phyloP scores from a whole-genome alignment of 2,113 vertebrate species.

The Datnioides undecimradiatus region DNA sequence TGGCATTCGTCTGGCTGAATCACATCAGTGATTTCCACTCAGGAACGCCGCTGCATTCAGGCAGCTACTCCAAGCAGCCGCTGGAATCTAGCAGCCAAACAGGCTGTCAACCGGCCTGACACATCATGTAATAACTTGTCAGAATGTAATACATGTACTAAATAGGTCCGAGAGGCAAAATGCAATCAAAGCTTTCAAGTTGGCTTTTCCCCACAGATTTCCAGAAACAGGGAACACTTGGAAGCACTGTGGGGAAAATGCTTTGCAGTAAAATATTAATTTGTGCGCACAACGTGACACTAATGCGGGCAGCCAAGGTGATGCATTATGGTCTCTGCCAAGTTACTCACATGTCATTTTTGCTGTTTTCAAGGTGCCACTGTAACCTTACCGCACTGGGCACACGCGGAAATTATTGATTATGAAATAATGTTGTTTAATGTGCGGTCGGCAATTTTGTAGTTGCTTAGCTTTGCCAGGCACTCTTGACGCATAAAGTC shows the following conservation, averaged over 20 bases:
- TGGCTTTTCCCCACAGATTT: not conserved
- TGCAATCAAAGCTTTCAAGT: not conserved
- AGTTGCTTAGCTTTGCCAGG: too few species aligned
- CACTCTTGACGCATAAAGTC: too few species aligned
- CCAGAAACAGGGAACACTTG: not conserved
- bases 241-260: not conserved
- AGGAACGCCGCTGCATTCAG: constrained; percentile 29
- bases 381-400: too few species aligned
- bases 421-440: too few species aligned
- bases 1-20: constrained; percentile 85
- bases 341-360: not conserved
- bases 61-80: constrained; percentile 12
- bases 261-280: not conserved
- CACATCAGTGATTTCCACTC: constrained; percentile 74
- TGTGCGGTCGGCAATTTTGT: too few species aligned
- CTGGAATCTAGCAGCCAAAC: constrained; percentile 14
- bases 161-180: not conserved
- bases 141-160: not conserved
- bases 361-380: too few species aligned
- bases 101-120: constrained; percentile 24
- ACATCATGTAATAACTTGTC: constrained; percentile 21
- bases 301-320: too few species aligned
- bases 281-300: not conserved
- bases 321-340: not conserved
- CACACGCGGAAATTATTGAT: too few species aligned